A percentile compares a stretch with the other conserved stretches of the same genome.
phyloP scores from a whole-genome alignment of 35 echinoderm and acorn worm genomes.

The Chiridota heheva region DNA sequence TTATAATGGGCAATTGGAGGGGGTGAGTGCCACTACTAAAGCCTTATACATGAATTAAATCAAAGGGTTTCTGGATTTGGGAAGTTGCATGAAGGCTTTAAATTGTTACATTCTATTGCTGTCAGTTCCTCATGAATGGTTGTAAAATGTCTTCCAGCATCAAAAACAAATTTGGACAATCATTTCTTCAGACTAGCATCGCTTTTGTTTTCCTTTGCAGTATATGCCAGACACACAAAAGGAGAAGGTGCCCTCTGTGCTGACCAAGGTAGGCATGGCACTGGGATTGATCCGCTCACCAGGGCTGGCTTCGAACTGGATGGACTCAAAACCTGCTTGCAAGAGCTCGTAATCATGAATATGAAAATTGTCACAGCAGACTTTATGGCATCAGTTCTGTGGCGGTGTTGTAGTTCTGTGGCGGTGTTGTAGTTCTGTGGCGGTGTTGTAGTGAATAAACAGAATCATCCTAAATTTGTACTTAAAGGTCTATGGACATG shows the following conservation, averaged over 20 bases:
- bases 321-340: conserved; percentile 32
- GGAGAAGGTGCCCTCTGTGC: conserved; percentile 45
- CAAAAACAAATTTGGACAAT: too few species aligned
- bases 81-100: too few species aligned
- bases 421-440: background rate
- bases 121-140: too few species aligned
- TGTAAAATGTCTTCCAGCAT: too few species aligned
- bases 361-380: background rate
- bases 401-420: background rate
- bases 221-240: conserved; percentile 78
- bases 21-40: too few species aligned
- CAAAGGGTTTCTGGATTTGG: too few species aligned
- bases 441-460: background rate
- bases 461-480: background rate
- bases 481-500: background rate
- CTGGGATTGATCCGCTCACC: conserved; percentile 66
- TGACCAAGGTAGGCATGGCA: conserved; percentile 53
- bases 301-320: conserved; percentile 57
- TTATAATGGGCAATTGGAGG: too few species aligned
- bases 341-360: background rate
- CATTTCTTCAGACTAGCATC: too few species aligned
- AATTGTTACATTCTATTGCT: too few species aligned
- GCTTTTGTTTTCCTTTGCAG: conserved; percentile 52
- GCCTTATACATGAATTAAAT: too few species aligned
- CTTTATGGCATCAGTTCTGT: background rate